Conservation (phyloP, 1,140 invertebrate genomes). For the Camponotus pennsylvanicus region DNA sequence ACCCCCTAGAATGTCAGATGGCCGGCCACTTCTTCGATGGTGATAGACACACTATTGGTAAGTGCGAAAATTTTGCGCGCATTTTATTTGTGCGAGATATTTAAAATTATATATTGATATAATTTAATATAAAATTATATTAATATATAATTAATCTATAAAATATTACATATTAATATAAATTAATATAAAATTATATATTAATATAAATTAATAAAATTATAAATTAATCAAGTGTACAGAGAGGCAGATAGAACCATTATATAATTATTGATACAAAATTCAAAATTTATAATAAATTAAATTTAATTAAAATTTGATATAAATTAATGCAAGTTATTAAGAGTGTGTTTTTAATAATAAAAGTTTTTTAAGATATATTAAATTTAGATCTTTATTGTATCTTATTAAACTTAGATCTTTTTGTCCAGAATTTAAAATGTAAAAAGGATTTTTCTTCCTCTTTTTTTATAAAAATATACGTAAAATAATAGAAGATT, state of each 20-base stretch:
- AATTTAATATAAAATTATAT: no score
- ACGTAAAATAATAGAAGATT: background rate
- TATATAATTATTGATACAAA: background rate
- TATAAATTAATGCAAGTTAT: background rate
- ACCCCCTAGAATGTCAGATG: constrained; percentile 88
- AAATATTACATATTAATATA: no score
- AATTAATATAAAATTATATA: no score
- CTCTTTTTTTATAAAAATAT: background rate
- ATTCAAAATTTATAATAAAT: background rate
- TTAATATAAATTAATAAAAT: background rate
- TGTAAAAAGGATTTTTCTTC: no score
- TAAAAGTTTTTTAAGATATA: background rate
- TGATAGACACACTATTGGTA: constrained; percentile 87
- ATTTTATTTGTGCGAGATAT: background rate
- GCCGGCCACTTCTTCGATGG: constrained; percentile 89
- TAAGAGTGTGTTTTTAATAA: background rate
- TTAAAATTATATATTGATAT: background rate
- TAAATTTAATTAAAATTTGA: no score
- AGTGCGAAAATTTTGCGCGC: constrained; percentile 44
- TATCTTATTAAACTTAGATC: background rate
- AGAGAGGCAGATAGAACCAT: no score
- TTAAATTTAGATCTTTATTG: background rate
- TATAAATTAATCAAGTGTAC: background rate
- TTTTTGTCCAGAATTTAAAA: no score
- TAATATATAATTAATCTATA: no score